These are phyloP conservation scores for Strix uralensis DNA, from an alignment of 2,113 vertebrate species.

Conservation along the genomic window DNA sequence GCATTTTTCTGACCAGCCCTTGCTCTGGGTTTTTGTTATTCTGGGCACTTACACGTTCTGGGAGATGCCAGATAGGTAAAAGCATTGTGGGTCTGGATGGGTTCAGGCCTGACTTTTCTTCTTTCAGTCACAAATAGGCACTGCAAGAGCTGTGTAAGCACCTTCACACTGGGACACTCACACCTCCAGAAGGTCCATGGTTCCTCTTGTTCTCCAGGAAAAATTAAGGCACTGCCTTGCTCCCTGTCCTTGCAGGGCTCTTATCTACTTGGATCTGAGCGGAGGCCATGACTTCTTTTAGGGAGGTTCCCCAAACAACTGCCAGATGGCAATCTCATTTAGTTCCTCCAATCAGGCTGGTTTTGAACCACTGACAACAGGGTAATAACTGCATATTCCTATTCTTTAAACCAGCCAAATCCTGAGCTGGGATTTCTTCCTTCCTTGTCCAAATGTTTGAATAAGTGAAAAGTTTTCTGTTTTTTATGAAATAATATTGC, in stretches of 20 bases:
- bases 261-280: conserved; percentile 30
- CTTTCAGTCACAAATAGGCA: rapidly evolving
- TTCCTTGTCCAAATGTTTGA: conserved; percentile 63
- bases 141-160: not conserved
- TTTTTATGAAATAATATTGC: conserved; percentile 49
- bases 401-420: conserved; percentile 26
- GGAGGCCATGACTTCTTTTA: not conserved
- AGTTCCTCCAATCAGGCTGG: not conserved
- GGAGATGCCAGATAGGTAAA: not conserved
- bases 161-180: not conserved
- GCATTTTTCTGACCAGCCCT: not conserved
- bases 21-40: not conserved
- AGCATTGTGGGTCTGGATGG: not conserved
- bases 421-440: conserved; percentile 31
- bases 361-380: conserved; percentile 16
- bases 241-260: not conserved
- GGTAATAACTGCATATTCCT: conserved; percentile 24
- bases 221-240: not conserved
- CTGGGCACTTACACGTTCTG: not conserved
- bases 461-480: conserved; percentile 34
- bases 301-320: conserved; percentile 25
- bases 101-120: not conserved
- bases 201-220: not conserved
- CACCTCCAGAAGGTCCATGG: not conserved
- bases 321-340: conserved; percentile 21